Base-by-base conservation (phyloP, 1,140 invertebrate species). In the Tetragnatha versicolor region DNA sequence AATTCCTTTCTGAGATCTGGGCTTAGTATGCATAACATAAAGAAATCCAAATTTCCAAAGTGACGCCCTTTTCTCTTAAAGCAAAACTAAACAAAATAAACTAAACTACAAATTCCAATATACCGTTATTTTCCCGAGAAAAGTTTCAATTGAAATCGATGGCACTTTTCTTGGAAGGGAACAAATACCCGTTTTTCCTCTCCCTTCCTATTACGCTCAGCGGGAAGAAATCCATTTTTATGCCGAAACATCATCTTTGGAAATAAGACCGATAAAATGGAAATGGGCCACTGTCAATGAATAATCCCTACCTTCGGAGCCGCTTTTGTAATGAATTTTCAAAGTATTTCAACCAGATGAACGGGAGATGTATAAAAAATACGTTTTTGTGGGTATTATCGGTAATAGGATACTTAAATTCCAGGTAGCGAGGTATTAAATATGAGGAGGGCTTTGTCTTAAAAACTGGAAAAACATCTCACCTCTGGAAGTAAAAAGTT, bases 71-170 rank as follows among this genome's bases (percentile, higher is more conserved):
- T 65, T 65, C 61, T 33, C 42, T 42, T 20, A 65, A 65, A 63
- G n/a, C n/a, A n/a, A 63, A 65, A 65, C 39, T 27, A 65, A 65
- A 65, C 42, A 14, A 65, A 42, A 65, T 42, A 37, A 65, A 58
- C 35, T 65, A 65, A 65, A 58, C 35, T 65, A 65, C 61, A 65
- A 65, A 65, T 65, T 65, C 61, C 61, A 65, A 65, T 65, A 65
- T 65, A 35, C 61, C 61, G 61, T 65, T 65, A 65, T 65, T 65
- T 65, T 42, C 25, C 61, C 20, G 39, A 65, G 61, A 42, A 65
- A 65, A 65, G 61, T 65, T 65, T 31, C 61, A 65, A 65, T 65
- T 65, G 61, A 65, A 65, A 65, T 65, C 61, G 39, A 65, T 65
- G 61, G 61, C 61, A 27, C 42, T 47, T 20, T 65, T 42, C 33